These are phyloP conservation scores for Puntigrus tetrazona DNA, from an alignment of 2,113 vertebrate species.

Conservation along the genomic window DNA sequence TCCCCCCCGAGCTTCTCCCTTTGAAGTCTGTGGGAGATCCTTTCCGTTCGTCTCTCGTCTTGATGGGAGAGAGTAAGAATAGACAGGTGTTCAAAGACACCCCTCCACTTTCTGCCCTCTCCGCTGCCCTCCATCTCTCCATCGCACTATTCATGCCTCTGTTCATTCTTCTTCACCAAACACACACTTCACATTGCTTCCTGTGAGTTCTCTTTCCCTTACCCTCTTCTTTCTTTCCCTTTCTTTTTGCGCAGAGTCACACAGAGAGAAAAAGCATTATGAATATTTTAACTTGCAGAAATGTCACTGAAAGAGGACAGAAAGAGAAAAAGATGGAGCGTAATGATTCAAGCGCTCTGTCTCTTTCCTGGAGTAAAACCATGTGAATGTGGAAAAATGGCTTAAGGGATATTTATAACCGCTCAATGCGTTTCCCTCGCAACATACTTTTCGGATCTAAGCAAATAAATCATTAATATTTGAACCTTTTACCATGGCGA, in stretches of 20 bases:
- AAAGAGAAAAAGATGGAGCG: constrained; percentile 8
- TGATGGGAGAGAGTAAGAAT: constrained; percentile 20
- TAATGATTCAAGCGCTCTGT: constrained; percentile 33
- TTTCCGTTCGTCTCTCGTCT: constrained; percentile 22
- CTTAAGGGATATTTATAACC: constrained; percentile 32
- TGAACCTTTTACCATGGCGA: constrained; percentile 40
- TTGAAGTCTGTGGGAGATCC: constrained; percentile 42
- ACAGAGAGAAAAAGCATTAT: constrained; percentile 49
- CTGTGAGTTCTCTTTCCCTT: constrained; percentile 1
- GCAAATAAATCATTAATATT: constrained; percentile 60
- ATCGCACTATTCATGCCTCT: constrained; percentile 4
- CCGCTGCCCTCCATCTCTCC: constrained; percentile 15
- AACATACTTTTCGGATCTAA: constrained; percentile 50
- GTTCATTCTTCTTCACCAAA: constrained; percentile 34
- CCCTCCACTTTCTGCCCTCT: constrained; percentile 20
- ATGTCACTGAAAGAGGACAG: constrained; percentile 44
- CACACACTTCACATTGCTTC: constrained; percentile 8
- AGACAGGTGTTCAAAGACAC: constrained; percentile 41
- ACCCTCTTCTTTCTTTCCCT: background rate
- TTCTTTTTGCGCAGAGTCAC: constrained; percentile 7
- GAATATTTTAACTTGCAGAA: constrained; percentile 57
- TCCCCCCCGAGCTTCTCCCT: constrained; percentile 9
- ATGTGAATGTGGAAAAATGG: background rate
- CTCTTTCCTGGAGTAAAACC: constrained; percentile 7
- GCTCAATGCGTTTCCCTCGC: constrained; percentile 3